These are phyloP conservation scores for Agelas oroides DNA, from an alignment of 37 sponge, comb jelly and placozoan species.

Conservation along the genomic window DNA sequence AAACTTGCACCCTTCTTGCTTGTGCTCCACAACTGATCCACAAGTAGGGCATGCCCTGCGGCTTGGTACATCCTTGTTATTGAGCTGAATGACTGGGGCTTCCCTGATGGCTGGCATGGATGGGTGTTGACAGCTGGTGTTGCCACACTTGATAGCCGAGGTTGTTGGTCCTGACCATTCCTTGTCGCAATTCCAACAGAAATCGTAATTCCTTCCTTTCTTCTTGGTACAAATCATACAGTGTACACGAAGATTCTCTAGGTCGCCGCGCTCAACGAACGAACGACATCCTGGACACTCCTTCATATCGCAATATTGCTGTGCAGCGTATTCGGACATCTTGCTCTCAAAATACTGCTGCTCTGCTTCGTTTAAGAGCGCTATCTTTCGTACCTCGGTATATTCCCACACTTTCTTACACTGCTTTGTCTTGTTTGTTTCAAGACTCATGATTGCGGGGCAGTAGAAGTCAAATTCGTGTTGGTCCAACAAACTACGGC, in stretches of 20 bases:
- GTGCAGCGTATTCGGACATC: slow-evolving; percentile 65
- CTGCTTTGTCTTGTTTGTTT: slow-evolving; percentile 20
- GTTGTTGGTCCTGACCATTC: slow-evolving; percentile 58
- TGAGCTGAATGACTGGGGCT: slow-evolving; percentile 15
- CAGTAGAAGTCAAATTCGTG: slow-evolving; percentile 40
- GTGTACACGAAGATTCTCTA: slow-evolving; percentile 40
- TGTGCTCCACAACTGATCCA: slow-evolving; percentile 63
- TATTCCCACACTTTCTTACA: slow-evolving; percentile 57
- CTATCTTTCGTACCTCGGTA: slow-evolving; percentile 46
- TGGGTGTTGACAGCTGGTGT: slow-evolving; percentile 38
- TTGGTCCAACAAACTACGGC: slow-evolving; percentile 51
- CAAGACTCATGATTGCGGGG: slow-evolving; percentile 36
- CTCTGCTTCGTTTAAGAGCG: slow-evolving; percentile 56
- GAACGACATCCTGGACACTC: slow-evolving; percentile 73
- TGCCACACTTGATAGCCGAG: slow-evolving; percentile 49
- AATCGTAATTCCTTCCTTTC: slow-evolving; percentile 35
- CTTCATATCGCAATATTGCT: slow-evolving; percentile 47
- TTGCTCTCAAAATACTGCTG: slow-evolving; percentile 50
- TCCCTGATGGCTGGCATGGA: slow-evolving; percentile 26
- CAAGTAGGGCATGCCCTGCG: slow-evolving; percentile 71
- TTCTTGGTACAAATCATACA: slow-evolving; percentile 67
- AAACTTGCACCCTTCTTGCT: slow-evolving; percentile 38
- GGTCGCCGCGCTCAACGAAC: slow-evolving; percentile 54
- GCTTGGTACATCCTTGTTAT: slow-evolving; percentile 47
- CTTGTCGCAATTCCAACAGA: slow-evolving; percentile 71